Conservation (phyloP, 2,797 vertebrate species). For the Falco biarmicus region DNA sequence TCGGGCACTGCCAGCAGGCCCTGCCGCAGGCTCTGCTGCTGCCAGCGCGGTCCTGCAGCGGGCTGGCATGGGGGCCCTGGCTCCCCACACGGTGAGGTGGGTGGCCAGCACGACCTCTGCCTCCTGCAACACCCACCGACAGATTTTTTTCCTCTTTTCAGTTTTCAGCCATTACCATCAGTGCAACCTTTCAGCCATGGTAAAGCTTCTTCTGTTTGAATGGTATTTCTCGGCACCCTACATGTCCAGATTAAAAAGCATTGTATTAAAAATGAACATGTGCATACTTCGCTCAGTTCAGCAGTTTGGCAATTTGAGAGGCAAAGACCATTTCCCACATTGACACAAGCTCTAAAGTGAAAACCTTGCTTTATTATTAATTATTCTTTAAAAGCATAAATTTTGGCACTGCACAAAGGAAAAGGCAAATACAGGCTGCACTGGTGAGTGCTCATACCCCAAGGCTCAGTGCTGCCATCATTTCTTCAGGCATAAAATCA, state of each 20-base stretch:
- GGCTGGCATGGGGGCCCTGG: fast-evolving
- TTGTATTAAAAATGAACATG: fast-evolving
- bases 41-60: fast-evolving
- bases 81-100: fast-evolving
- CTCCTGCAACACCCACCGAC: fast-evolving
- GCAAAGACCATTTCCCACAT: background rate
- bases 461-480: background rate
- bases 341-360: background rate
- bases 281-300: background rate
- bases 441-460: background rate
- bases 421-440: background rate
- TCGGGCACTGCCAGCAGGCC: fast-evolving
- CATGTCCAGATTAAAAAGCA: background rate
- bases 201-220: background rate
- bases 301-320: background rate
- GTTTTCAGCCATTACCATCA: background rate
- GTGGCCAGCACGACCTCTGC: fast-evolving
- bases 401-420: background rate
- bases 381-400: background rate
- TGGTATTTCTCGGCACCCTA: fast-evolving
- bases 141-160: background rate
- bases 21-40: background rate
- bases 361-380: background rate
- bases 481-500: background rate
- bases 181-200: background rate